Conservation (phyloP, 2,888 invertebrate genomes). For the Allolobophora icterica region DNA sequence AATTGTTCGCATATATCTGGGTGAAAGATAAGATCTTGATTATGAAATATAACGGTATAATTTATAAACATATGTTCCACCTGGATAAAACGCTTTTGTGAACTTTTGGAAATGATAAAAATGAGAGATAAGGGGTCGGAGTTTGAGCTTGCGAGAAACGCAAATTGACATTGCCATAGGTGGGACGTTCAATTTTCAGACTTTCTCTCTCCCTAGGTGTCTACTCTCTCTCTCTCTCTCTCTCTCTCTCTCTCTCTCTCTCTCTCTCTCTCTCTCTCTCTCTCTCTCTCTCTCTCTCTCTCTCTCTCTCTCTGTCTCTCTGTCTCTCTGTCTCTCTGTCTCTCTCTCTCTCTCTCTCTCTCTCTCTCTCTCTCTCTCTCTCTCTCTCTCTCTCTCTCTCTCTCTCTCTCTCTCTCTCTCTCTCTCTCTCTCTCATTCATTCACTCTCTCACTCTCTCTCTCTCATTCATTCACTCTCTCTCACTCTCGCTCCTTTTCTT, state of each 20-base stretch:
- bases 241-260: conserved; percentile 39
- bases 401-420: conserved; percentile 37
- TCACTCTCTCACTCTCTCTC: neutral
- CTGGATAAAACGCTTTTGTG: neutral
- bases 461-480: neutral
- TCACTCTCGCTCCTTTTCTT: neutral
- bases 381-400: conserved; percentile 37
- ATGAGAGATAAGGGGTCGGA: too few species aligned
- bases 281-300: conserved; percentile 38
- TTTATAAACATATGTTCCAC: too few species aligned
- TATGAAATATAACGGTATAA: too few species aligned
- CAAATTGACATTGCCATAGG: too few species aligned
- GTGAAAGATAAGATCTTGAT: too few species aligned
- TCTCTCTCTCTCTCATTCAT: conserved; percentile 23
- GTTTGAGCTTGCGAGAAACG: too few species aligned
- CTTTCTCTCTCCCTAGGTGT: neutral
- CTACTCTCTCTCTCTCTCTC: conserved; percentile 34
- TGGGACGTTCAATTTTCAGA: too few species aligned
- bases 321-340: conserved; percentile 39
- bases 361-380: conserved; percentile 39
- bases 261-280: conserved; percentile 36
- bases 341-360: conserved; percentile 37
- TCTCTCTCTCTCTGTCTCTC: conserved; percentile 39
- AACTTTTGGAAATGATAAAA: neutral
- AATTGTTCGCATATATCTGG: neutral